phyloP scores from a whole-genome alignment of 2,888 invertebrate genomes.

The Argynnis bischoffii region DNA sequence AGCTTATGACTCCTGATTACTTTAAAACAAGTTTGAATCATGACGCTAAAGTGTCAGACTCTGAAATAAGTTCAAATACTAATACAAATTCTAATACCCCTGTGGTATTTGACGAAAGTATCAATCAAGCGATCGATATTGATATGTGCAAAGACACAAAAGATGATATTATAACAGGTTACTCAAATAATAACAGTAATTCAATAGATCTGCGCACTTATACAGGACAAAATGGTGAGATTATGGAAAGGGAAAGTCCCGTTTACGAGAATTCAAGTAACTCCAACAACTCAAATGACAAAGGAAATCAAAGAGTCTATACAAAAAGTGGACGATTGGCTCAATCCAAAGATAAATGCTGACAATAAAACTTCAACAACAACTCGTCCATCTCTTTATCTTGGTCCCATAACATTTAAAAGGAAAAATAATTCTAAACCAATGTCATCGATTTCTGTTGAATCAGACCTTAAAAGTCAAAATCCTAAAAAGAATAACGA shows the following conservation, averaged over 20 bases:
- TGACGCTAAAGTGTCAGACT: too few species aligned
- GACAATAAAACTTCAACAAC: not conserved
- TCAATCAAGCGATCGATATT: too few species aligned
- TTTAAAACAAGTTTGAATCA: slow-evolving; percentile 42
- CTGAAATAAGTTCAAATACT: not conserved
- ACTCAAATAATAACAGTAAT: not conserved
- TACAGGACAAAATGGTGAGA: not conserved
- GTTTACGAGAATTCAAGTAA: not conserved
- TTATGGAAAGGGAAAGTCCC: not conserved
- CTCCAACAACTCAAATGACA: not conserved
- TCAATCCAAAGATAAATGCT: slow-evolving; percentile 28
- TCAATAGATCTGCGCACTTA: not conserved
- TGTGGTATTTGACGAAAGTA: not conserved
- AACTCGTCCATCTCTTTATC: slow-evolving; percentile 21
- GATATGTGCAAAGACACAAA: not conserved
- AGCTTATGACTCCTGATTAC: slow-evolving; percentile 55
- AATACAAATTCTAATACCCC: not conserved
- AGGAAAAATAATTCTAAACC: slow-evolving; percentile 36
- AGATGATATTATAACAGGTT: too few species aligned
- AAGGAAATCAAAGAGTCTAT: slow-evolving; percentile 25
- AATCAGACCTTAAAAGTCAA: slow-evolving; percentile 8
- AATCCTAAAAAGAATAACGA: not conserved
- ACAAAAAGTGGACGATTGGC: slow-evolving; percentile 47
- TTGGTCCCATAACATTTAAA: slow-evolving; percentile 45
- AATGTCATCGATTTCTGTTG: slow-evolving; percentile 24